Base-by-base conservation (phyloP, 2,797 vertebrate genomes). In the Hephaestus fuliginosus region DNA sequence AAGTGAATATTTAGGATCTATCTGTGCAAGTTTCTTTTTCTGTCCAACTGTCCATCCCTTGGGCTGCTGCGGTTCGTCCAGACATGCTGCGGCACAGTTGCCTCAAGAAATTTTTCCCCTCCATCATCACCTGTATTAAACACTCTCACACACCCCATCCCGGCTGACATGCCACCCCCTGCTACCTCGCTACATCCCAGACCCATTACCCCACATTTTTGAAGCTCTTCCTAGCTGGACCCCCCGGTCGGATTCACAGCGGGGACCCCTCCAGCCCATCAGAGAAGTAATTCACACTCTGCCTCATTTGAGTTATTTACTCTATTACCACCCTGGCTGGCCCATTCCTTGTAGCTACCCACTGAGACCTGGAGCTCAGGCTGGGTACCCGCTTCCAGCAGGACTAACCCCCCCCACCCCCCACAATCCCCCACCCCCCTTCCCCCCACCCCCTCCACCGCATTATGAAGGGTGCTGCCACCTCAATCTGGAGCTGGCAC, bases 281-380 rank as follows among this genome's bases (percentile, higher is more conserved):
- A 93, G 87, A 94, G 94, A 95, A 95, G 94, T 95, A 96, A 96
- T 96, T 96, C 95, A 91, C 95, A 96, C 96, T 86, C 91, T 91
- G 89, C 84, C 95, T 95, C 95, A 95, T 95, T 96, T 96, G 94
- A 95, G 95, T 96, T 96, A 96, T 96, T 96, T 96, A 95, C 94
- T 95, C 94, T 90, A 96, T 96, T 96, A 95, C 93, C 93, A 93
- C 93, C 88, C 83, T 80, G 80, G 87, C 86, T 81, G 72, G 83
- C 84, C 90, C 88, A 83, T 86, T 92, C 92, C 89, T 80, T 41
- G 43, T 58, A 76, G 90, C 83, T 91, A 89, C 93, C 93, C 90
- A 90, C 92, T 86, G 92, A 91, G 94, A 94, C 91, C 87, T 76
- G 70, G 64, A 88, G 75, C 83, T 84, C 86, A 82, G 92, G 86